These are phyloP conservation scores for Drosophila lowei DNA, from an alignment of 1,140 invertebrate species.

Conservation along the genomic window DNA sequence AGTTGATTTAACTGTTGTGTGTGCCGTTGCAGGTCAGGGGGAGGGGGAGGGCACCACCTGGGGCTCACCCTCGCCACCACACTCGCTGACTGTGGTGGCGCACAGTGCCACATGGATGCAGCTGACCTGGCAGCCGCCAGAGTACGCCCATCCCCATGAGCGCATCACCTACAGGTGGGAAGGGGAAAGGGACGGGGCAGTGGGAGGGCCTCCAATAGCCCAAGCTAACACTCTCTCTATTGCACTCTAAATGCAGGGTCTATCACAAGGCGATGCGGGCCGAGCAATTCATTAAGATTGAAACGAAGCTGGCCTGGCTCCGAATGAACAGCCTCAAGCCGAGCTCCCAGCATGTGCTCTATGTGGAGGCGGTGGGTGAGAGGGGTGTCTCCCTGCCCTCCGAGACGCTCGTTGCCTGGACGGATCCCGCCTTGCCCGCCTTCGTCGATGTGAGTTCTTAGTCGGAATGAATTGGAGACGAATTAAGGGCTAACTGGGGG, in stretches of 20 bases:
- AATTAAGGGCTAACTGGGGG: constrained; percentile 13
- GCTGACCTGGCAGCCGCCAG: constrained; percentile 91
- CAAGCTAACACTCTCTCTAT: neutral
- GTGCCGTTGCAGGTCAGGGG: constrained; percentile 22
- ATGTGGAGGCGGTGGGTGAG: constrained; percentile 87
- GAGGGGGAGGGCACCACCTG: constrained; percentile 81
- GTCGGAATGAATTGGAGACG: neutral
- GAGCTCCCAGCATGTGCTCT: constrained; percentile 91
- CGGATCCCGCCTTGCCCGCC: constrained; percentile 92
- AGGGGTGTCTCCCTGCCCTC: constrained; percentile 88
- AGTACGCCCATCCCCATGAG: constrained; percentile 90
- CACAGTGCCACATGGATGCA: constrained; percentile 91
- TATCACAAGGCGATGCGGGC: constrained; percentile 87
- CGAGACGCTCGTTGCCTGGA: constrained; percentile 92
- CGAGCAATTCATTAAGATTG: constrained; percentile 85
- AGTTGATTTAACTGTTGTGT: constrained; percentile 43
- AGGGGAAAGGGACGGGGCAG: neutral
- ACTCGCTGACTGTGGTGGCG: constrained; percentile 89
- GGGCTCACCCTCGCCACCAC: constrained; percentile 90
- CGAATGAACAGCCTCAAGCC: constrained; percentile 88
- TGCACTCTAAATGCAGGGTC: constrained; percentile 83
- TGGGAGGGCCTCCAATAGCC: neutral
- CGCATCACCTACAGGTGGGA: constrained; percentile 88
- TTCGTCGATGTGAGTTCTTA: constrained; percentile 89
- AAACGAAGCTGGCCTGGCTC: constrained; percentile 87